Evolutionary conservation across 2,797 vertebrate genomes (phyloP), one percentile per base, ranked within the genome.

Genomic region (Allobates femoralis): DNA sequence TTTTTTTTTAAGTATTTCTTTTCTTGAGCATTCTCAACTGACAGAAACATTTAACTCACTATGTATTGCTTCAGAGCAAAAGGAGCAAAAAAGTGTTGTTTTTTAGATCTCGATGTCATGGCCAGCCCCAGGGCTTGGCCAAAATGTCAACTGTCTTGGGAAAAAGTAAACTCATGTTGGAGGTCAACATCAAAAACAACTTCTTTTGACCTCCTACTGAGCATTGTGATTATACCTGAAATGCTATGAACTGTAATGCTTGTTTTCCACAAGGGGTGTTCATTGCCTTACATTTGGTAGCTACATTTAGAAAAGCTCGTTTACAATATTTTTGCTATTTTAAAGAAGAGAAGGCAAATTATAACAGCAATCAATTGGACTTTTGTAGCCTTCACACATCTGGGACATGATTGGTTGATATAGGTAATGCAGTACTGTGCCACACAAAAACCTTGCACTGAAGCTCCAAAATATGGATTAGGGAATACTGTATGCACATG

Each of bases 11-110:
- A 4, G 32, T 71, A 10, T 15, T n/a, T 26, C 4, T 37, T 46
- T 23, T 50, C 69, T 74, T 74, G 41, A 74, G 69, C 23, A 74
- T 74, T 46, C 12, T n/a, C 69, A 74, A 50, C 23, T 50, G 23
- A 50, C 41, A 46, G 41, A 23, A 50, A 74, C 23, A 74, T 46
- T 41, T 73, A 46, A 46, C 69, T n/a, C 12, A 74, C 34, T 46
- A 50, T 74, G 14, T 74, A 50, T 74, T 74, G 37, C 14, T 23
- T 74, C 2, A n/a, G 21, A n/a, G 21, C 14, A 41, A 32, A 21
- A 3, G 26, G 41, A 46, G 12, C 23, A 74, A 16, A 46, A 50
- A 11, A 26, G 26, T 74, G 69, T 74, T 21, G 19, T 50, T 15
- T 74, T 50, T 74, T 21, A 74, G 69, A 46, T 50, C 37, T 74